These are phyloP conservation scores for Himalopsyche japonica DNA, from an alignment of 2,888 invertebrate species.

Conservation along the genomic window DNA sequence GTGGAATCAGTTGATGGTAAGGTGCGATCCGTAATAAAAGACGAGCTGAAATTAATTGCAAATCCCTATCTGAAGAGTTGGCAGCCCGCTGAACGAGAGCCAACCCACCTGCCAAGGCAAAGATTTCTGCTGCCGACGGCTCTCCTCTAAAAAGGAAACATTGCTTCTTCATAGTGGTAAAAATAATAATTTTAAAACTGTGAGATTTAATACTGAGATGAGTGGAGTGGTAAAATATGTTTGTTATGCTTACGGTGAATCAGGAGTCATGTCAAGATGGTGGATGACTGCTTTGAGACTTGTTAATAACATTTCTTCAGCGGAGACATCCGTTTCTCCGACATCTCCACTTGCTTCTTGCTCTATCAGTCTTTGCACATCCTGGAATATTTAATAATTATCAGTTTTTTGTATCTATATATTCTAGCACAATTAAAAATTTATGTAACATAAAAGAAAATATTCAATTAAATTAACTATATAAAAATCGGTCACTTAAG, in stretches of 20 bases:
- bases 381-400: neutral
- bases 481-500: no score
- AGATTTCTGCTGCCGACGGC: conserved; percentile 15
- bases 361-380: conserved; percentile 24
- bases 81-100: conserved; percentile 25
- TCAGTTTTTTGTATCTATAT: neutral
- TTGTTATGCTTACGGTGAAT: neutral
- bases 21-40: conserved; percentile 23
- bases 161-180: neutral
- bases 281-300: conserved; percentile 20
- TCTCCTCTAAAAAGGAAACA: neutral
- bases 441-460: no score
- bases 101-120: conserved; percentile 31
- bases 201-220: no score
- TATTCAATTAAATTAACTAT: no score
- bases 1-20: conserved; percentile 26
- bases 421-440: no score
- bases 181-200: no score
- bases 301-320: conserved; percentile 14
- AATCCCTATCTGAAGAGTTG: conserved; percentile 4
- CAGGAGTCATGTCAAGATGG: conserved; percentile 21
- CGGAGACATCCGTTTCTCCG: neutral
- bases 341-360: conserved; percentile 20
- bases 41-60: conserved; percentile 28
- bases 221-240: neutral